Base-by-base conservation (phyloP, 2,888 invertebrate species). In the Leptodirus hochenwartii region DNA sequence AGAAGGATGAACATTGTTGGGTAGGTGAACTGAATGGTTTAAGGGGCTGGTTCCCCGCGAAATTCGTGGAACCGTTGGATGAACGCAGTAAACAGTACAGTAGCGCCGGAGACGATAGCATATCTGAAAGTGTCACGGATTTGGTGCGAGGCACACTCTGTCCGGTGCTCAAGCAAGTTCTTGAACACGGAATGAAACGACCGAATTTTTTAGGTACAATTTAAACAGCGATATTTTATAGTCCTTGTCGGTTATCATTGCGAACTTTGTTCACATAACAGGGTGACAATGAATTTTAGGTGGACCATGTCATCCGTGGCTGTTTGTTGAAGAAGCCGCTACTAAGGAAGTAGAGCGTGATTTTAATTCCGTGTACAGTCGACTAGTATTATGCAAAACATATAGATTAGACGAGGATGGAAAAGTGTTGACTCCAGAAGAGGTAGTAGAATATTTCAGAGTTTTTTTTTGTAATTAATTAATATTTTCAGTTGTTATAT, bases 1-100 rank as follows among this genome's bases (percentile, higher is more conserved):
- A 90, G 50, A 85, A 88, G 54, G 95, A 96, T 60, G 95, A 96
- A 49, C 93, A 96, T 52, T 96, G 95, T 54, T 96, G 95, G 95
- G 80, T 95, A 40, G 95, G 95, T 4, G 95, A 96, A 54, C 55
- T 96, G 27, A 95, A 95, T 62, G 95, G 95, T 1, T 59, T 93
- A 27, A 64, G 82, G 52, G 87, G 91, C 23, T 95, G 93, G 93
- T 95, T 95, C 58, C 93, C 93, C 14, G 91, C 93, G 2, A 84
- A 91, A 59, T 93, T 93, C 62, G 91, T 95, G 0, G 82, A 91
- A 55, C 61, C 95, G 25, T 61, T 98, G 25, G 98, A 99, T 58
- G 98, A 99, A 58, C 62, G 88, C 36, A 85, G 87, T 51, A 88
- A 88, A 48, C 69, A 76, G 44, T 90, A 90, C 46, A 84, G 84